Evolutionary conservation across 2,888 invertebrate species (phyloP).

Genomic region (Dasysyrphus tricinctus): DNA sequence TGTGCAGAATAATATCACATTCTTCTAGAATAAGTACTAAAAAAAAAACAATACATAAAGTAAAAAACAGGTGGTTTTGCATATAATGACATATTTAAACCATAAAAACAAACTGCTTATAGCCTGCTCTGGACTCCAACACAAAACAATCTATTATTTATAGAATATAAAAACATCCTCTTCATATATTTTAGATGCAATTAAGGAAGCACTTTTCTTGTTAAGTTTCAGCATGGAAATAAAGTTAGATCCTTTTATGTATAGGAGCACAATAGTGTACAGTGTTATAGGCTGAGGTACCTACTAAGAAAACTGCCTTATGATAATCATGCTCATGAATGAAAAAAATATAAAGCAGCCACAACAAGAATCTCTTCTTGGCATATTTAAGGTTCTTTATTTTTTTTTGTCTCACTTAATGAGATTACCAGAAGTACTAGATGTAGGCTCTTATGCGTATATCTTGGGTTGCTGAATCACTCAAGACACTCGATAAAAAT

Average conservation of each 20-base stretch:
- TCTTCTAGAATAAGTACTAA: background rate
- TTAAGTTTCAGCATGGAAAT: constrained; percentile 14
- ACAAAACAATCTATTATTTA: constrained; percentile 39
- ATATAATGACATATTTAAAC: constrained; percentile 7
- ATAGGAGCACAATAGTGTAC: background rate
- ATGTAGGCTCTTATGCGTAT: constrained; percentile 22
- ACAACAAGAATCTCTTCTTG: constrained; percentile 1
- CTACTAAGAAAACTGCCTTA: constrained; percentile 5
- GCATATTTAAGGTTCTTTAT: background rate
- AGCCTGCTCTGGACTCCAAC: background rate
- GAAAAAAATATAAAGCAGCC: constrained; percentile 22
- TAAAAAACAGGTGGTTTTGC: background rate
- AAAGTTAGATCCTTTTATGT: background rate
- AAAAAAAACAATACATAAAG: background rate
- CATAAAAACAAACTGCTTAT: constrained; percentile 7
- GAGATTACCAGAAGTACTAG: constrained; percentile 32
- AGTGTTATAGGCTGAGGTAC: background rate
- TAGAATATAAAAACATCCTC: constrained; percentile 46
- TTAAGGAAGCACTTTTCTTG: constrained; percentile 48
- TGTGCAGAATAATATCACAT: background rate
- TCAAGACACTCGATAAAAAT: constrained; percentile 47
- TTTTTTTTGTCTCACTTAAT: constrained; percentile 11
- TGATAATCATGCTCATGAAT: constrained; percentile 18
- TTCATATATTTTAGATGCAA: constrained; percentile 49
- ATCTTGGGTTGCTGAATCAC: constrained; percentile 27